Evolutionary conservation across 2,797 vertebrate genomes (phyloP), one percentile per base, ranked within the genome.

Genomic region (Hypotaenidia philippensis): DNA sequence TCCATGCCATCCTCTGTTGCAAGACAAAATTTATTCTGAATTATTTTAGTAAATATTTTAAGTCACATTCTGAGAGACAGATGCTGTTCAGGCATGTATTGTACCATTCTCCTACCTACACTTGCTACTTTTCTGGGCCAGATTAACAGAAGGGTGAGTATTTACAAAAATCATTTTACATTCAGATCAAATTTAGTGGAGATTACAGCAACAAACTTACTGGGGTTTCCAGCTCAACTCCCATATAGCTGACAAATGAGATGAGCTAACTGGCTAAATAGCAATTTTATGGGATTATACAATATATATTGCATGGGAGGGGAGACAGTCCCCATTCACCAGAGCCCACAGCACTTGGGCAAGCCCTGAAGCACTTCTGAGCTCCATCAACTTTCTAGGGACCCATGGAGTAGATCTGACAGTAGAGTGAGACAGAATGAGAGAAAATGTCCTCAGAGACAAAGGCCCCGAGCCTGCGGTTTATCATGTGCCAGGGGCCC

Each of bases 1-100:
- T 95, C 69, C 76, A 92, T 89, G 89, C 78, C 93, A 89, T 36
- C 36, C 57, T 92, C 40, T 68, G 61, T 49, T 89, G 71, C 49
- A 78, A 83, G 44, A 20, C 13, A 77, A 92, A 92, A 81, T n/a
- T 50, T 52, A 53, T 68, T 59, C 53, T 52, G 57, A 87, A 75
- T 41, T 83, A 55, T 84, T 89, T 66, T 72, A 32, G 59, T 22
- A n/a, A 85, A 36, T 71, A 83, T 71, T 93, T 92, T 52, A 76
- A 91, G 10, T 13, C 36, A 71, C 6, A 75, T 50, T 29, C 60
- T 85, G 61, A 75, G 83, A 87, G 72, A 60, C n/a, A 92, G 57
- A 77, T 8, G 18, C 5, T 91, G 87, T 81, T 70, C 50, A 78
- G 63, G 68, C 71, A 68, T 32, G 59, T 88, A 83, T 38, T 32